These are phyloP conservation scores for Hoplostethus atlanticus DNA, from an alignment of 2,797 vertebrate genomes.

Conservation along the genomic window DNA sequence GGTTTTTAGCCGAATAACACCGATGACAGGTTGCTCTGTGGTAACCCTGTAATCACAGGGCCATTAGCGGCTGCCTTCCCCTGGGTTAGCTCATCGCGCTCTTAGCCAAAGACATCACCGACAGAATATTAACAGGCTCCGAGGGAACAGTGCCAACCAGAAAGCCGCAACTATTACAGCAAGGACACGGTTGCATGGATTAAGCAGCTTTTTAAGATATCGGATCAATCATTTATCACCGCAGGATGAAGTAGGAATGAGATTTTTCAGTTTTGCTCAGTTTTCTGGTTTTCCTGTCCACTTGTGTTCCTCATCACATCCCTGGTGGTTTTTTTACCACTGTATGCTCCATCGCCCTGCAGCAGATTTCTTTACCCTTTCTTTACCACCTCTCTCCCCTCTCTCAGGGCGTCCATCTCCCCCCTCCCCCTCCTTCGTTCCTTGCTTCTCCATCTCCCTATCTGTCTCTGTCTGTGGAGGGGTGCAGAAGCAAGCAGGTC, in stretches of 20 bases:
- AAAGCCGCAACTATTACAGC: slow-evolving; percentile 30
- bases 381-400: neutral
- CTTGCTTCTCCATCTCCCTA: neutral
- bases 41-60: slow-evolving; percentile 63
- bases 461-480: neutral
- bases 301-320: neutral
- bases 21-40: slow-evolving; percentile 59
- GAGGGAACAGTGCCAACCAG: slow-evolving; percentile 15
- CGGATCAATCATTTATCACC: slow-evolving; percentile 5
- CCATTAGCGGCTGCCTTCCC: slow-evolving; percentile 61
- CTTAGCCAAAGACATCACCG: slow-evolving; percentile 20
- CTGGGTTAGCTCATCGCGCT: slow-evolving; percentile 29
- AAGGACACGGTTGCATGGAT: slow-evolving; percentile 5
- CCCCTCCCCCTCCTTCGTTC: neutral
- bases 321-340: slow-evolving; percentile 1
- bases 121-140: slow-evolving; percentile 61
- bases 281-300: neutral
- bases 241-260: neutral
- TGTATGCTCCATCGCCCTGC: neutral
- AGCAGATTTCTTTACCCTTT: neutral
- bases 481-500: neutral
- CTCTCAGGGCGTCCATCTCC: neutral
- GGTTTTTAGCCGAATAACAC: slow-evolving; percentile 44
- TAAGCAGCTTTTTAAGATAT: slow-evolving; percentile 7
- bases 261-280: neutral